Evolutionary conservation across 2,888 invertebrate genomes (phyloP), one percentile per base, ranked within the genome.

Genomic region (Coleophora flavipennella): DNA sequence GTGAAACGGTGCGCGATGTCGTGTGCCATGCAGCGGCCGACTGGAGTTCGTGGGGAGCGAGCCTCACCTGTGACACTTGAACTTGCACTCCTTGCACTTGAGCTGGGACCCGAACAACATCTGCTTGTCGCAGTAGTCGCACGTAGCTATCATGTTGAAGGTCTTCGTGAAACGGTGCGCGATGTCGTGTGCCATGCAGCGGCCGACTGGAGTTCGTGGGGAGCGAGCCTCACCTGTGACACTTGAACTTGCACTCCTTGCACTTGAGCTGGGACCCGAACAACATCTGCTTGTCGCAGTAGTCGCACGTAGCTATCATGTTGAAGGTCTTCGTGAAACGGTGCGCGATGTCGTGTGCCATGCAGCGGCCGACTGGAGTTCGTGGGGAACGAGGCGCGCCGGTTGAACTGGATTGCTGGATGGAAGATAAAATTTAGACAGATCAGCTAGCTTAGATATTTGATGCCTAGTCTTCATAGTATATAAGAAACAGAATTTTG

Each of bases 61-160:
- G 3, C 3, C 51, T 36, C 28, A 81, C 71, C 90, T 86, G 74
- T 93, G 93, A 67, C 93, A 94, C 58, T 91, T 93, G 67, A 94
- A 96, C 86, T 96, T 97, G 89, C 97, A 97, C 77, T 96, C 96
- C 71, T 92, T 96, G 76, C 97, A 97, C 77, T 94, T 96, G 53
- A 94, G 87, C 8, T 92, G 92, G 13, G 89, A 87, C 27, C 91
- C 92, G 67, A 94, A 91, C 54, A 94, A 90, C 89, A 95, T 93
- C 72, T 93, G 94, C 63, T 93, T 94, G 58, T 92, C 91, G 78
- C 97, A 97, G 65, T 92, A 91, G 75, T 95, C 94, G 78, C 97
- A 97, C 1, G 92, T 93, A 39, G 94, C 92, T 75, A 94, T 92
- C 86, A 94, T 89, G 77, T 94, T 95, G 79, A 95, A 92, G 27